Conservation (phyloP, 2,888 invertebrate genomes). For the Metopia argyrocephala region DNA sequence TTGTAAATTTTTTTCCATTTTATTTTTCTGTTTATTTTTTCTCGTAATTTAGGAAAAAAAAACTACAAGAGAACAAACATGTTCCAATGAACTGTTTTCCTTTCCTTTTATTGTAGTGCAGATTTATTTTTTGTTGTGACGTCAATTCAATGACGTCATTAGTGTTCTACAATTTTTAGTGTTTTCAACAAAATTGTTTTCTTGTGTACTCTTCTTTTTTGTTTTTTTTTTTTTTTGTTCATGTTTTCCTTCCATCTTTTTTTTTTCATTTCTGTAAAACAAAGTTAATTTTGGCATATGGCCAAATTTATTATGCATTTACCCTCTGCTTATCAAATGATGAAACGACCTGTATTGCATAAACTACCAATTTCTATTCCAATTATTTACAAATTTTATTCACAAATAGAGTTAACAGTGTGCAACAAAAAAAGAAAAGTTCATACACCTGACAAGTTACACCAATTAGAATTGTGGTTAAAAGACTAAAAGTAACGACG, state of each 20-base stretch:
- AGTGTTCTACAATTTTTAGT: slow-evolving; percentile 27
- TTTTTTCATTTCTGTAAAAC: neutral
- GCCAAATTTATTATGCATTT: neutral
- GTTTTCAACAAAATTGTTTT: neutral
- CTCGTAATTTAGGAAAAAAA: neutral
- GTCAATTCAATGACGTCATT: slow-evolving; percentile 63
- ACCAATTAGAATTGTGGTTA: no score
- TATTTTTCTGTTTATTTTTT: neutral
- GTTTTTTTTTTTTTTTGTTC: neutral
- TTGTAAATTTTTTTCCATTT: slow-evolving; percentile 1
- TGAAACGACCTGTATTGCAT: no score
- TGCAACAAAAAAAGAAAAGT: no score
- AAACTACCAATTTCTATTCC: no score
- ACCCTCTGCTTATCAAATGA: neutral
- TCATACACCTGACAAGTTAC: no score
- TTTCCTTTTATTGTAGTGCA: no score
- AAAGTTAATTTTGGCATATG: neutral
- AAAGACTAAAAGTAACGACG: no score
- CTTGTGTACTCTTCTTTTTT: neutral
- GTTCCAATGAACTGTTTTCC: neutral
- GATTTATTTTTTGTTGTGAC: slow-evolving; percentile 36
- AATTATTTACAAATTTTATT: no score
- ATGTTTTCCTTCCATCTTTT: no score
- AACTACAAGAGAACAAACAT: neutral
- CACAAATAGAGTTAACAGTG: no score